Evolutionary conservation across 2,113 vertebrate species (phyloP), one percentile per base, ranked within the genome.

Genomic region (Tamias sibiricus): DNA sequence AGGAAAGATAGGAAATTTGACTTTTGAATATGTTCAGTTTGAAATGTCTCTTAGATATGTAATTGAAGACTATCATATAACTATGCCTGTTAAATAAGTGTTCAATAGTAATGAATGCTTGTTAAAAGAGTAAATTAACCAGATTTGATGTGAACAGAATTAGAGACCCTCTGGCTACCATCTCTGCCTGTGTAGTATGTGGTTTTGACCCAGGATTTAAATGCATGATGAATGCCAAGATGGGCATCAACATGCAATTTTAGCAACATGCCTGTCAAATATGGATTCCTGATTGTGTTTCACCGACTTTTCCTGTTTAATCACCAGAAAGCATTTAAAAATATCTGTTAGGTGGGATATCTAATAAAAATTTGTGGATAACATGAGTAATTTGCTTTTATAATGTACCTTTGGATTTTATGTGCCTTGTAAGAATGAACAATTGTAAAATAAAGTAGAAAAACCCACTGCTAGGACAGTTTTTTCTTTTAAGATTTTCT

Each of bases 351-450:
- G 47, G 40, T 81, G 28, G 40, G 52, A 8, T 87, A 49, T 87
- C 87, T 64, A 74, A 9, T 87, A 52, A 62, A 88, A 81, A 72
- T 72, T 9, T 83, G 2, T 32, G 64, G 57, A 32, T 64, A 44
- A 17, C 37, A 64, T 94, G 84, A 72, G 52, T 81, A 80, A 40
- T 87, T 52, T 92, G 8, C 40, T 57, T 87, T 87, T 88, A 49
- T 72, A 52, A 87, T 28, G 8, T 62, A 62, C 24, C 13, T 62
- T 74, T 74, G 84, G 20, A 11, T 87, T 94, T 72, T 80, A 35
- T 81, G 44, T 87, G 66, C 84, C 19, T 81, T 62, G 75, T 88
- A 42, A 88, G 52, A 87, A 19, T 84, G 12, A 84, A 92, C 75
- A 52, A 28, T 74, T 62, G 30, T 47, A 62, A 87, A 69, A 57